A percentile compares a stretch with the other conserved stretches of the same genome.
Conservation (phyloP, 2,797 vertebrate genomes). For the Prionace glauca region DNA sequence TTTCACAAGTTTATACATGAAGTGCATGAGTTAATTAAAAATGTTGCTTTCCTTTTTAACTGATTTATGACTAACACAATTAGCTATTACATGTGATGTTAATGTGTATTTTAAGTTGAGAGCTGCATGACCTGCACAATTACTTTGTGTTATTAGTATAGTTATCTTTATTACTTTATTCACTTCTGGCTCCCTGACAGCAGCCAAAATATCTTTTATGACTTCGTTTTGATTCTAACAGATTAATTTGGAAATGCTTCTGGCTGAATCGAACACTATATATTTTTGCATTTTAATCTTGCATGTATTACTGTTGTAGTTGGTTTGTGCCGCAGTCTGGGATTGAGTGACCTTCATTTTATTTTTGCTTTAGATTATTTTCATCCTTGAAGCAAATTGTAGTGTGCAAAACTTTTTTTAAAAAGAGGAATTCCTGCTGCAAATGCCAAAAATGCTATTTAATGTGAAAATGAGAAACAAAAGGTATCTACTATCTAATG, state of each 20-base stretch:
- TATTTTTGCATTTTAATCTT: background rate
- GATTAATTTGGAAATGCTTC: background rate
- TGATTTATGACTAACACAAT: background rate
- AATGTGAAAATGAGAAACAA: background rate
- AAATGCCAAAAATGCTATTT: background rate
- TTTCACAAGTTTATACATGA: background rate
- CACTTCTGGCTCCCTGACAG: background rate
- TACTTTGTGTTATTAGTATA: background rate
- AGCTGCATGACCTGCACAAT: background rate
- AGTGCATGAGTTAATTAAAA: background rate
- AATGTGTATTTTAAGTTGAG: background rate
- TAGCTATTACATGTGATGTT: background rate
- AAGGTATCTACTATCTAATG: background rate
- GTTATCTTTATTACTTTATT: background rate
- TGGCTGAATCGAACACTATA: background rate
- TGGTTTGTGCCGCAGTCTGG: background rate
- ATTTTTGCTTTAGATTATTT: background rate
- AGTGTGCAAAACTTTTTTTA: background rate
- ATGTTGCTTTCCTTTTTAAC: background rate
- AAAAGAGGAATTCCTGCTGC: background rate
- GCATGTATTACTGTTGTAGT: background rate
- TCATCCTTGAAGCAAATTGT: background rate
- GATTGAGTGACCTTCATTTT: background rate
- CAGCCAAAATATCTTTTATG: background rate
- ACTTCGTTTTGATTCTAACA: background rate